Base-by-base conservation (phyloP, 1,140 invertebrate genomes). In the Ceratosolen solmsi region DNA sequence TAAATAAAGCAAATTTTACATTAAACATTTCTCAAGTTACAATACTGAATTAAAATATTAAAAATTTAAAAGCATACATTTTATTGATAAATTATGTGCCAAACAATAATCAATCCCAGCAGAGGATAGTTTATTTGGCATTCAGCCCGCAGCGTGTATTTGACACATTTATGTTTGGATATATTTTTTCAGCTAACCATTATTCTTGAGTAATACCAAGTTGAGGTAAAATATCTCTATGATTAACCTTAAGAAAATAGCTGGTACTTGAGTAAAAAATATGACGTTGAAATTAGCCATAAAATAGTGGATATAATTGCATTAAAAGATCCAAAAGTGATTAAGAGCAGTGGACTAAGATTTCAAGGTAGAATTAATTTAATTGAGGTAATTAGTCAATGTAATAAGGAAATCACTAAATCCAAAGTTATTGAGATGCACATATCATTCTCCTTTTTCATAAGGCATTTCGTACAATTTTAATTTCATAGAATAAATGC, bases 361-460 rank as follows among this genome's bases (percentile, higher is more conserved):
- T 20, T 63, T 33, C 13, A 11, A 63, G 60, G 15, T 63, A 30
- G 27, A 63, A 63, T 63, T 0, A 63, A 63, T 27, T 63, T 63
- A 17, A 63, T 63, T 33, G 2, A 25, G 17, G 13, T 63, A 63
- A 63, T 63, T 63, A 63, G 27, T 63, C 30, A 63, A 27, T 33
- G 15, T 63, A 33, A 63, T 63, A 33, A 63, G 60, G 30, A 63
- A 63, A 63, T 4, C 58, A 27, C 60, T 63, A 63, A 63, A 63
- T 63, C 20, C 60, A 8, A 63, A 63, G 60, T 63, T 33, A 60
- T 9, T 15, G 4, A 1, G 30, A 63, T 15, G 27, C 27, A 33
- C 2, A 33, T 15, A 63, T 33, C 25, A 60, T 27, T 63, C n/a
- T n/a, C n/a, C n/a, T n/a, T n/a, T n/a, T n/a, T n/a, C n/a, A n/a